Base-by-base conservation (phyloP, 2,888 invertebrate genomes). In the Micoletzkya japonica region DNA sequence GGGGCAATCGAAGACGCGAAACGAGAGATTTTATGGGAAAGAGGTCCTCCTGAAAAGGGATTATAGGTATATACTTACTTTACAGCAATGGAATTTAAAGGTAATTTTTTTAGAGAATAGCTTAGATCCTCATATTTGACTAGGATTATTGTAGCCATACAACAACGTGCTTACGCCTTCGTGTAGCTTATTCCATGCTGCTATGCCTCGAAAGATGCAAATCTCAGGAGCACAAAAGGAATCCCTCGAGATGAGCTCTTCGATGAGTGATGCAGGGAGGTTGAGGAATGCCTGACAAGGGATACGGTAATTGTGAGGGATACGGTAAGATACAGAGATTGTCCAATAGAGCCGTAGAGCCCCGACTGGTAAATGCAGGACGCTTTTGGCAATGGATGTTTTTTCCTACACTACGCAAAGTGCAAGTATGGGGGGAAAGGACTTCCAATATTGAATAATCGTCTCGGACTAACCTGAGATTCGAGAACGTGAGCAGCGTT, bases 151-250 rank as follows among this genome's bases (percentile, higher is more conserved):
- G 24, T 52, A 52, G 7, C 6, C n/a, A 52, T n/a, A n/a, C 52
- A 24, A 58, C 20, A 32, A 57, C 17, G 4, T n/a, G 24, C 67
- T 30, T 34, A 63, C 59, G 39, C 72, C 49, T 20, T 74, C 66
- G 64, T 75, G 72, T 1, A 90, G 90, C 78, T 90, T 90, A 79
- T 92, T 91, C 96, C 96, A 97, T 71, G 89, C 90, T 86, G 91
- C 90, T 0, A 96, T 92, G 0, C 94, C 93, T 81, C 90, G 89
- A 88, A 98, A 98, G 77, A 98, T 95, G 82, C 95, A 92, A 50
- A 93, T 93, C 88, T 98, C 98, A 0, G 92, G 91, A 0, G 94
- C 95, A 88, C 93, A 97, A 88, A 98, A 97, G 7, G 96, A 95
- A 87, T 97, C 93, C 63, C 96, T 89, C 68, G 91, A 90, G 49